A percentile compares a stretch with the other conserved stretches of the same genome.
phyloP scores from a whole-genome alignment of 2,888 invertebrate species.

The Diabrotica balteata region DNA sequence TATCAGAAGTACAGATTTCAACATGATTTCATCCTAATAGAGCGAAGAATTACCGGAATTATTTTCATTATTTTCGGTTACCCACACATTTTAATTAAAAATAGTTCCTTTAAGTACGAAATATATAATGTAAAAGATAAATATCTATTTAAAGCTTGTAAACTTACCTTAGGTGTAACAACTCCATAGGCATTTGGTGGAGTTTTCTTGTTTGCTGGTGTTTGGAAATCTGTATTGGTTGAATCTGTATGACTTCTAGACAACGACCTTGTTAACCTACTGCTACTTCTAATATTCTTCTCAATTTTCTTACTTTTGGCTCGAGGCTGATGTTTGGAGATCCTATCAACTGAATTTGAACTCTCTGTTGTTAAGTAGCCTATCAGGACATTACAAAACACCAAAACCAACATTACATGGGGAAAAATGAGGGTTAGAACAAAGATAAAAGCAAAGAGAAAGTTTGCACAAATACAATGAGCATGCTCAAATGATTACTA shows the following conservation, averaged over 20 bases:
- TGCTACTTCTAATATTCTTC: slow-evolving; percentile 29
- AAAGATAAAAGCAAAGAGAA: slow-evolving; percentile 2
- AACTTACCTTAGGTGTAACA: slow-evolving; percentile 53
- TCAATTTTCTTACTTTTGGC: not conserved
- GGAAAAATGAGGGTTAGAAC: slow-evolving; percentile 26
- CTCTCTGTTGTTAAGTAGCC: slow-evolving; percentile 55
- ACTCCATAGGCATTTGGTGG: slow-evolving; percentile 42
- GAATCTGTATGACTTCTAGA: slow-evolving; percentile 35
- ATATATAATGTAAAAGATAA: too few relatives aligned
- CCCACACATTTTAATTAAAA: too few relatives aligned
- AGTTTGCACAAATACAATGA: slow-evolving; percentile 3
- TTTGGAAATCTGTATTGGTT: slow-evolving; percentile 29
- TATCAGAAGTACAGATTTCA: too few relatives aligned
- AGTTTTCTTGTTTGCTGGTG: slow-evolving; percentile 39
- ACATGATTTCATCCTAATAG: too few relatives aligned
- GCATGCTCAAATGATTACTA: not conserved
- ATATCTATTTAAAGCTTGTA: not conserved
- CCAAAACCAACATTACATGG: slow-evolving; percentile 37
- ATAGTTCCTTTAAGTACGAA: too few relatives aligned
- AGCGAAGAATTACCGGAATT: too few relatives aligned
- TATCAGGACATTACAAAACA: slow-evolving; percentile 36
- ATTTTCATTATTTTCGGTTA: too few relatives aligned
- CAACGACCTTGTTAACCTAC: slow-evolving; percentile 39
- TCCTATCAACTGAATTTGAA: slow-evolving; percentile 41
- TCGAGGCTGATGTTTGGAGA: slow-evolving; percentile 27